These are phyloP conservation scores for Pedionomus torquatus DNA, from an alignment of 2,113 vertebrate genomes.

Conservation along the genomic window DNA sequence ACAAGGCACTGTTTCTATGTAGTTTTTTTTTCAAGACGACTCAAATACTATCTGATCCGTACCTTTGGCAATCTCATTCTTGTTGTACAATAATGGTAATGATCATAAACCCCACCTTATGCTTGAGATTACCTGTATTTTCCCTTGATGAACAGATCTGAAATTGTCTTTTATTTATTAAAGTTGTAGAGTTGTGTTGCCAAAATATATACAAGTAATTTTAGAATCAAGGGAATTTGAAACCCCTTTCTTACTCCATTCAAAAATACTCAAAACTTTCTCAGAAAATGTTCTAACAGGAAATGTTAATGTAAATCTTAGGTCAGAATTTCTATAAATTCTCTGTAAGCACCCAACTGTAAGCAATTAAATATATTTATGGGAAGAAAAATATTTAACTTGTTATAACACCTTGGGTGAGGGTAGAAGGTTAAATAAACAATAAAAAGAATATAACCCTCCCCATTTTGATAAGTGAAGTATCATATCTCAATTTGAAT, in stretches of 20 bases:
- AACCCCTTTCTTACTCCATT: neutral
- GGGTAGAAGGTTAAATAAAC: neutral
- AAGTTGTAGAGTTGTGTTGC: neutral
- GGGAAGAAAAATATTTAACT: too few relatives aligned
- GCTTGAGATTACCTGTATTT: neutral
- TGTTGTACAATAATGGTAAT: neutral
- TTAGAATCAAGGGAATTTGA: neutral
- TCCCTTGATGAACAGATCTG: neutral
- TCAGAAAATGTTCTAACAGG: neutral
- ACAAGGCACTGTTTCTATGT: neutral
- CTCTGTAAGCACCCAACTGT: neutral
- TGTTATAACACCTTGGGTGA: neutral
- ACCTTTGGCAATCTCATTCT: neutral
- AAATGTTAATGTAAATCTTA: neutral
- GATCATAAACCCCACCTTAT: neutral
- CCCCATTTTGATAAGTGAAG: neutral
- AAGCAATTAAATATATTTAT: neutral
- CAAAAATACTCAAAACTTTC: neutral
- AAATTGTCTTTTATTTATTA: neutral
- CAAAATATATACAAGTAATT: neutral
- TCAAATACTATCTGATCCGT: neutral
- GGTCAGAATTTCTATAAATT: neutral
- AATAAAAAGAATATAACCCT: neutral
- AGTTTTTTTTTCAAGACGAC: neutral
- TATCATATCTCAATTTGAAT: neutral